A percentile compares a stretch with the other conserved stretches of the same genome.
Conservation (phyloP, 2,888 invertebrate genomes). For the Yponomeuta plumbellus region DNA sequence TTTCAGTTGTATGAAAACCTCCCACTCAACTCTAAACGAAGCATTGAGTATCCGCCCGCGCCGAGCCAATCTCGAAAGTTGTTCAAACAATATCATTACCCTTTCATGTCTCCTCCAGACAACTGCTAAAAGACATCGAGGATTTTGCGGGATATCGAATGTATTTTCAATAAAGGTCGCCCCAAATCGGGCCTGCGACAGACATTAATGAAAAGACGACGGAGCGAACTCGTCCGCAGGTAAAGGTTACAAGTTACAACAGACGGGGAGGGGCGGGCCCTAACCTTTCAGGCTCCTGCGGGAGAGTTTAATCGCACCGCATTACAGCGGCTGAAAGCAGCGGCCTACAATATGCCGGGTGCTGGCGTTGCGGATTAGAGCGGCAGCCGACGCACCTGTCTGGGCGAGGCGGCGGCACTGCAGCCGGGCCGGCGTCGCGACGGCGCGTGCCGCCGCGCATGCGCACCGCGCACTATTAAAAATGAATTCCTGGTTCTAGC, state of each 20-base stretch:
- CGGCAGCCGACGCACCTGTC: slow-evolving; percentile 37
- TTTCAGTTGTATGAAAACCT: not conserved
- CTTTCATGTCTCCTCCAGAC: not conserved
- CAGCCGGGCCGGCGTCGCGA: slow-evolving; percentile 42
- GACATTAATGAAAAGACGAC: slow-evolving; percentile 47
- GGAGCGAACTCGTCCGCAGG: slow-evolving; percentile 41
- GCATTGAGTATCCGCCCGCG: not conserved
- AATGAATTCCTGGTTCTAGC: slow-evolving; percentile 64
- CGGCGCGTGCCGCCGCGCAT: slow-evolving; percentile 47
- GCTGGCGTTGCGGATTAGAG: not conserved
- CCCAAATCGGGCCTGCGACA: slow-evolving; percentile 42
- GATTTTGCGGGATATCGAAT: slow-evolving; percentile 27
- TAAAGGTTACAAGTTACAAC: slow-evolving; percentile 11
- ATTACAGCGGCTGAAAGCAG: slow-evolving; percentile 33
- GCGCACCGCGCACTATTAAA: slow-evolving; percentile 53
- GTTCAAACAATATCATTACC: slow-evolving; percentile 1
- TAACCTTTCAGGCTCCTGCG: slow-evolving; percentile 54
- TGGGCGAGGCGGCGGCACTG: slow-evolving; percentile 40
- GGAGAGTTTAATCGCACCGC: slow-evolving; percentile 41
- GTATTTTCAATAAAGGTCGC: slow-evolving; percentile 41
- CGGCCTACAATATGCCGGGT: not conserved
- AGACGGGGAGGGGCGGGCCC: slow-evolving; percentile 26
- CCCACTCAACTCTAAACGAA: not conserved
- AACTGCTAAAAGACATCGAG: not conserved
- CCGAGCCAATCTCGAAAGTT: not conserved